Evolutionary conservation across 2,888 invertebrate genomes (phyloP), one percentile per base, ranked within the genome.

Genomic region (Nomada lathburiana): DNA sequence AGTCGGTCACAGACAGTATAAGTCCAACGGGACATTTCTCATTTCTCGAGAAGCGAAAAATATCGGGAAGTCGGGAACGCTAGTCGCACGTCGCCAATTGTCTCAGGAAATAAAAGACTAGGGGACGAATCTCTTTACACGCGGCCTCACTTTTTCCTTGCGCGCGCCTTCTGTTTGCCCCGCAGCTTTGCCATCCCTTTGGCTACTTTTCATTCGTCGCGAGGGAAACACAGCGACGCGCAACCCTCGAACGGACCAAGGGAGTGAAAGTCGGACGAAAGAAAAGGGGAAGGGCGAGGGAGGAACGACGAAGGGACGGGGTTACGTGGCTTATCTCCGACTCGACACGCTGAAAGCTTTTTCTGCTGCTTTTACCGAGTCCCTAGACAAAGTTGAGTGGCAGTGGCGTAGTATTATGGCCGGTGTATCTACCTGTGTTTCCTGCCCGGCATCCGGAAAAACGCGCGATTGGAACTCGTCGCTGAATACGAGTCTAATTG

Each of bases 291-390:
- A 18, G 26, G 18, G 18, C 2, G 53, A 42, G 62, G 16, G 36
- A n/a, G 11, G 63, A 57, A 50, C 20, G 13, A 11, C 26, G 29
- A 20, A 53, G 23, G 65, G 29, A 65, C 20, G 23, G 20, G 78
- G 36, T 26, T 70, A 80, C 80, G 77, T 84, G 86, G 75, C 80
- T 88, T 88, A 88, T 86, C 78, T 82, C 29, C 53, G 82, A 77
- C 29, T 78, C 77, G 64, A 50, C 65, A 44, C 69, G 75, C 29
- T 63, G 76, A 62, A 70, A 72, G 77, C 69, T 57, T 50, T 73
- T 71, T 60, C 70, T 20, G 55, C 59, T 29, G 72, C 76, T 72
- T 84, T 82, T 76, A 76, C 67, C 36, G 55, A 11, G 59, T 23
- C 42, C 44, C 63, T 60, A 76, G 76, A 83, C 80, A 81, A 72